Conservation (phyloP, 2,888 invertebrate genomes). For the Caenorhabditis drosophilae region DNA sequence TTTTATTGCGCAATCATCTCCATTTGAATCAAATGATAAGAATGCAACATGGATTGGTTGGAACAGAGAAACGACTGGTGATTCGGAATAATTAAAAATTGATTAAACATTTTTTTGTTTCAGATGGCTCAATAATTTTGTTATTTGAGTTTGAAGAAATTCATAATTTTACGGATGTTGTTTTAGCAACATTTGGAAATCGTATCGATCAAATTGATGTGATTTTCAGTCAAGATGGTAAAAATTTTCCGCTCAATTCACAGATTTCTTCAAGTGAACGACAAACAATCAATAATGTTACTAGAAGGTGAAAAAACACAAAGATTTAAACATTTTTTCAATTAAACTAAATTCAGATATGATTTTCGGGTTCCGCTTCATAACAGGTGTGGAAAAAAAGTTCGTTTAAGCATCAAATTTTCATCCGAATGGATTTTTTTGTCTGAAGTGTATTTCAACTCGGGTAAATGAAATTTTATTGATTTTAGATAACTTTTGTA, state of each 20-base stretch:
- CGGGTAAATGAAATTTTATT: conserved; percentile 74
- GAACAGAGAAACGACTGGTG: conserved; percentile 79
- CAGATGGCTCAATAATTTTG: conserved; percentile 74
- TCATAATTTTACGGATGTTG: conserved; percentile 83
- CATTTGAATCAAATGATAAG: conserved; percentile 33
- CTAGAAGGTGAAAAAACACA: too few species aligned
- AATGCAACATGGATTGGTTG: conserved; percentile 81
- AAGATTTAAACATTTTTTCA: too few species aligned
- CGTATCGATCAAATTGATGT: conserved; percentile 79
- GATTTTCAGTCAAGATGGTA: conserved; percentile 52
- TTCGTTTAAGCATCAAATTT: conserved; percentile 73
- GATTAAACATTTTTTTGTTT: background rate
- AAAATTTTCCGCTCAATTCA: conserved; percentile 44
- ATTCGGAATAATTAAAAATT: conserved; percentile 66
- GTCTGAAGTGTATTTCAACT: conserved; percentile 86
- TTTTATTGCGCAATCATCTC: conserved; percentile 44
- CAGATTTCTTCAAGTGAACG: conserved; percentile 48
- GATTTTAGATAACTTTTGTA: background rate
- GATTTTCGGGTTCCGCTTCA: conserved; percentile 54
- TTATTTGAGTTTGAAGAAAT: conserved; percentile 86
- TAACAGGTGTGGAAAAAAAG: conserved; percentile 40
- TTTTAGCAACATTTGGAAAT: conserved; percentile 84
- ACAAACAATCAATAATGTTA: conserved; percentile 35
- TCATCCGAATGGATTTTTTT: conserved; percentile 86
- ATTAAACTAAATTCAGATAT: too few species aligned